These are phyloP conservation scores for Ylistrum balloti DNA, from an alignment of 1,140 invertebrate genomes.

Conservation along the genomic window DNA sequence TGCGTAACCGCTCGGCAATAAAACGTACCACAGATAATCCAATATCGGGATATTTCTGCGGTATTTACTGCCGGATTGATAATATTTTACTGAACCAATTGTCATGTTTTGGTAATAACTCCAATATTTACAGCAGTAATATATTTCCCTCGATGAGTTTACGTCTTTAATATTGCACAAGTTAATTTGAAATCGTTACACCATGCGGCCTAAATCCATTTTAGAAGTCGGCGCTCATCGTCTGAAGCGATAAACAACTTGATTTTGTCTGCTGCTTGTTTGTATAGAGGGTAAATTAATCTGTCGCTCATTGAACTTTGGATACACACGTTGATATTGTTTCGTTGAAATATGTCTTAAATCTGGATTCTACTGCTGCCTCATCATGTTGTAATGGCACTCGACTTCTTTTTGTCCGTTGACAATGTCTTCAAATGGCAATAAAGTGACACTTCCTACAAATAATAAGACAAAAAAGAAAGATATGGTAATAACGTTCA, in stretches of 20 bases:
- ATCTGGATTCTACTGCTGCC: too few relatives aligned
- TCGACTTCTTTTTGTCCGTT: too few relatives aligned
- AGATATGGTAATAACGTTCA: too few relatives aligned
- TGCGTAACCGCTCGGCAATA: not conserved
- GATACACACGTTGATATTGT: too few relatives aligned
- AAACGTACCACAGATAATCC: not conserved
- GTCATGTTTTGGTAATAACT: constrained; percentile 8
- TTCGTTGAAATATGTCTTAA: too few relatives aligned
- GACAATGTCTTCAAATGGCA: too few relatives aligned
- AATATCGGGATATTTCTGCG: not conserved
- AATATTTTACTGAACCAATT: not conserved
- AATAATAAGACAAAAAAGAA: too few relatives aligned
- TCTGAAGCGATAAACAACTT: not conserved
- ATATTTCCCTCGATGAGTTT: constrained; percentile 4
- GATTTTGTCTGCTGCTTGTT: not conserved
- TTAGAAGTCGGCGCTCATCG: not conserved
- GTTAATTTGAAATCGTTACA: constrained; percentile 16
- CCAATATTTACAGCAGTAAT: not conserved
- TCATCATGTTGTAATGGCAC: too few relatives aligned
- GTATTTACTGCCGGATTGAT: constrained; percentile 3
- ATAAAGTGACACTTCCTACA: too few relatives aligned
- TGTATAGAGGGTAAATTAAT: too few relatives aligned
- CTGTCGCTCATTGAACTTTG: too few relatives aligned
- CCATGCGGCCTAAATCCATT: constrained; percentile 1
- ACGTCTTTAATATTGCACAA: constrained; percentile 11